These are phyloP conservation scores for Fopius arisanus DNA, from an alignment of 1,140 invertebrate species.

Conservation along the genomic window DNA sequence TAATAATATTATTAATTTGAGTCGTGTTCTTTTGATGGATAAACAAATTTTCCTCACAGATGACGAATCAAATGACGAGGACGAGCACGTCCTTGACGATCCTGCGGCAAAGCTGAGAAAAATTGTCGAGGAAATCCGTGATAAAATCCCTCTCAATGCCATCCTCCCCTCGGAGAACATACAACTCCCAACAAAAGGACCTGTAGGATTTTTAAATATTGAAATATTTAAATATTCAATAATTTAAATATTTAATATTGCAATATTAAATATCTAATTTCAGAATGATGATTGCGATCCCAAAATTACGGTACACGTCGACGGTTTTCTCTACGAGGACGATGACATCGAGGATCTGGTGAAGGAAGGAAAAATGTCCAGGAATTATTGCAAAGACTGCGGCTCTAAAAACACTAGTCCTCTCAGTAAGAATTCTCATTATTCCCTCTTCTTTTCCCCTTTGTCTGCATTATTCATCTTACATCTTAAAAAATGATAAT, in stretches of 20 bases:
- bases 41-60: background rate
- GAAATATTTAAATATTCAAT: constrained; percentile 15
- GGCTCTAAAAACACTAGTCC: constrained; percentile 69
- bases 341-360: constrained; percentile 70
- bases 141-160: constrained; percentile 67
- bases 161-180: constrained; percentile 69
- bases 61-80: background rate
- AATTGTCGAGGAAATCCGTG: constrained; percentile 66
- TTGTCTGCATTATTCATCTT: too few species aligned
- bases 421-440: constrained; percentile 60
- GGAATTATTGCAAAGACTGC: constrained; percentile 73
- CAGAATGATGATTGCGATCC: constrained; percentile 71
- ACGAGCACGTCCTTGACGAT: constrained; percentile 42
- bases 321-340: constrained; percentile 78
- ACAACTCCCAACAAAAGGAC: constrained; percentile 62
- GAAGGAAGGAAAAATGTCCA: constrained; percentile 69
- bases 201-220: constrained; percentile 47
- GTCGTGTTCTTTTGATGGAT: too few species aligned
- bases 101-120: constrained; percentile 53
- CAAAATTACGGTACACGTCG: constrained; percentile 71
- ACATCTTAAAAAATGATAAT: background rate
- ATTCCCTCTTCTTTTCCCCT: too few species aligned
- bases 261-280: constrained; percentile 23
- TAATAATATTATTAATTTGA: background rate
- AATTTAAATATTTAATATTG: constrained; percentile 8